phyloP scores from a whole-genome alignment of 2,888 invertebrate species.

The Drosophila multiciliata region DNA sequence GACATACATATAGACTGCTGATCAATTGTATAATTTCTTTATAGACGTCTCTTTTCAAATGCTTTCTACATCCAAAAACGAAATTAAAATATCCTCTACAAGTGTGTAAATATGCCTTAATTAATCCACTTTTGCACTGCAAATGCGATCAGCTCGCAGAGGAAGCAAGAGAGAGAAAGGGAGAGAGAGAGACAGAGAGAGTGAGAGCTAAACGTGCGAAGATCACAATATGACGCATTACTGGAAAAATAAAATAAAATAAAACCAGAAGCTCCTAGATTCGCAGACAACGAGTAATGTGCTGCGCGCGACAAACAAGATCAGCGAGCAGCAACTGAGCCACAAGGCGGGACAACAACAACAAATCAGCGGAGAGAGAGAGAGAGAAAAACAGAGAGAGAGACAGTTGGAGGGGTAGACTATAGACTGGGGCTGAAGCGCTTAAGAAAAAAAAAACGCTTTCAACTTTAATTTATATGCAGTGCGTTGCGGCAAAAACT shows the following conservation, averaged over 20 bases:
- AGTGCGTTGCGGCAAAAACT: conserved; percentile 65
- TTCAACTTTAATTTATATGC: conserved; percentile 78
- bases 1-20: background rate
- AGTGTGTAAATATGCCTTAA: conserved; percentile 3
- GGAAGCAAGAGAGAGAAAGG: background rate
- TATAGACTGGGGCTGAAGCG: conserved; percentile 17
- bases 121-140: conserved; percentile 13
- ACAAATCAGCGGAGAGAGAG: background rate
- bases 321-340: conserved; percentile 68
- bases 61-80: background rate
- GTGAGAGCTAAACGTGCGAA: conserved; percentile 39
- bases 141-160: conserved; percentile 11
- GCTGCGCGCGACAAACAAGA: conserved; percentile 79
- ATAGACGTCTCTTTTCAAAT: background rate
- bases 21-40: background rate
- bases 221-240: conserved; percentile 62
- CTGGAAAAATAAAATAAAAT: background rate
- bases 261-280: conserved; percentile 80
- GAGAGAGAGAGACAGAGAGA: background rate
- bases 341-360: conserved; percentile 4
- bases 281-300: conserved; percentile 63
- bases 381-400: background rate
- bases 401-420: conserved; percentile 10
- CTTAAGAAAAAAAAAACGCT: conserved; percentile 48
- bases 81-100: background rate